Evolutionary conservation across 2,888 invertebrate species (phyloP).

Genomic region (Cerceris ruficornis): DNA sequence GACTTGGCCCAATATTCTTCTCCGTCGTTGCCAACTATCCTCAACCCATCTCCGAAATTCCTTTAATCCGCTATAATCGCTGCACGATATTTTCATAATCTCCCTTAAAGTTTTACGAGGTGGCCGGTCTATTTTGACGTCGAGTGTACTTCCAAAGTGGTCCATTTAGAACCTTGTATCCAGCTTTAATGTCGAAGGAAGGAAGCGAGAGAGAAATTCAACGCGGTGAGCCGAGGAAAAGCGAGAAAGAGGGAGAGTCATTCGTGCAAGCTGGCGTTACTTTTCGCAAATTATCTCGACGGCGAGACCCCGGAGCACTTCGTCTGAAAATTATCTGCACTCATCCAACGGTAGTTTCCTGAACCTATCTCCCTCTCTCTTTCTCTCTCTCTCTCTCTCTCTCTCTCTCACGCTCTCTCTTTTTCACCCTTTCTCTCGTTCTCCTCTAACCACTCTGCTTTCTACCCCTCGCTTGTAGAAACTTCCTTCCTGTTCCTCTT

Average conservation of each 20-base stretch:
- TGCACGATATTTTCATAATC: conserved; percentile 54
- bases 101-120: conserved; percentile 29
- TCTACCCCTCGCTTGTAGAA: conserved; percentile 3
- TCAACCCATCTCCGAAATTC: conserved; percentile 24
- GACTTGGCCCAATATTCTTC: conserved; percentile 26
- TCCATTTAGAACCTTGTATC: conserved; percentile 49
- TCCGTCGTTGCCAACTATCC: conserved; percentile 7
- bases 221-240: conserved; percentile 6
- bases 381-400: conserved; percentile 12
- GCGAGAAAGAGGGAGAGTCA: conserved; percentile 23
- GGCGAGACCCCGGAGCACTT: conserved; percentile 50
- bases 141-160: conserved; percentile 49
- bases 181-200: conserved; percentile 22
- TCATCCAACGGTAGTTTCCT: conserved; percentile 43
- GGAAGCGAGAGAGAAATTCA: conserved; percentile 14
- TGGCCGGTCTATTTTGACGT: conserved; percentile 39
- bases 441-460: not conserved
- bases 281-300: conserved; percentile 71
- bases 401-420: conserved; percentile 3
- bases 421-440: conserved; percentile 4
- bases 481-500: conserved; percentile 13
- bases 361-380: conserved; percentile 10
- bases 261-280: conserved; percentile 62
- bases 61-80: conserved; percentile 44
- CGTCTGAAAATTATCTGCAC: conserved; percentile 68